These are phyloP conservation scores for Saxidomus purpurata DNA, from an alignment of 1,140 invertebrate genomes.

Conservation along the genomic window DNA sequence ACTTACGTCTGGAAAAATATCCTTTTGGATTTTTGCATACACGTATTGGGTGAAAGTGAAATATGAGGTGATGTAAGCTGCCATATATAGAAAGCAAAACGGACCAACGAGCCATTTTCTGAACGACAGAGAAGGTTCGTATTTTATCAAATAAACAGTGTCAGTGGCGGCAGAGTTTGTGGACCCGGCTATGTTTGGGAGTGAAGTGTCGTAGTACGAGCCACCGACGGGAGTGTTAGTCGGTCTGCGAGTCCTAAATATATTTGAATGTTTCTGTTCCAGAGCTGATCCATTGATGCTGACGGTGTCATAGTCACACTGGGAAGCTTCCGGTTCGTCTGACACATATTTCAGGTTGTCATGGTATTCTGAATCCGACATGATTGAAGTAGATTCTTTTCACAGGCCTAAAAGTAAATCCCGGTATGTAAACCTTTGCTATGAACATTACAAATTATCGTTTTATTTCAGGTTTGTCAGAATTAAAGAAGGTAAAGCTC, in stretches of 20 bases:
- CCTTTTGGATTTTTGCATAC: slow-evolving; percentile 34
- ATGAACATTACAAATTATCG: no score
- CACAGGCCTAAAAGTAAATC: no score
- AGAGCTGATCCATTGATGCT: slow-evolving; percentile 8
- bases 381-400: background rate
- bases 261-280: background rate
- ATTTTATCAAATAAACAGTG: slow-evolving; percentile 35
- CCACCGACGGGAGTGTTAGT: background rate
- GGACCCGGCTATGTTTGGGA: slow-evolving; percentile 47
- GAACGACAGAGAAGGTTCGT: background rate
- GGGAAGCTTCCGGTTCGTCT: background rate
- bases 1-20: slow-evolving; percentile 34
- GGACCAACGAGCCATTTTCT: slow-evolving; percentile 54
- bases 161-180: background rate
- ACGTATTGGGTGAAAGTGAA: slow-evolving; percentile 37
- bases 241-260: background rate
- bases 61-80: slow-evolving; percentile 31
- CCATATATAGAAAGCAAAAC: slow-evolving; percentile 53
- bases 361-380: background rate
- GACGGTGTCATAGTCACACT: slow-evolving; percentile 42
- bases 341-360: background rate
- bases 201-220: background rate
- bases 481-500: no score
- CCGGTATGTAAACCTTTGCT: no score
- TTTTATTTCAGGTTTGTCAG: no score